phyloP scores from a whole-genome alignment of 1,140 invertebrate genomes.

The Anastrepha obliqua region DNA sequence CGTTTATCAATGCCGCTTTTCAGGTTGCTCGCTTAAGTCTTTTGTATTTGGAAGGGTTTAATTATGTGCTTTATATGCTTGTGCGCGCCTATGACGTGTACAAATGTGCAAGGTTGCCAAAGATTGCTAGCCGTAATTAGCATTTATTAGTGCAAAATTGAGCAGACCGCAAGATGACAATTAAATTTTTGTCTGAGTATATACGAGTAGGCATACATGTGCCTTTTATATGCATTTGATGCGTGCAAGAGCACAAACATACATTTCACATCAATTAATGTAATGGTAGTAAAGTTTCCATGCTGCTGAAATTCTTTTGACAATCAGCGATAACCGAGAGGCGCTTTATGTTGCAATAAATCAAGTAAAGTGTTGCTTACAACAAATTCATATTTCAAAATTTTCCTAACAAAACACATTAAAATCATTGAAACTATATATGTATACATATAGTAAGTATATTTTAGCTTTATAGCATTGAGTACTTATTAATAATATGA shows the following conservation, averaged over 20 bases:
- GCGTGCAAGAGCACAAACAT: no score
- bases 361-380: no score
- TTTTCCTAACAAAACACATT: no score
- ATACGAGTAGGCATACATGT: no score
- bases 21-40: constrained; percentile 31
- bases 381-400: no score
- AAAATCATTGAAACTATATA: no score
- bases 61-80: constrained; percentile 11
- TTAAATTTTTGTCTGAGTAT: constrained; percentile 3
- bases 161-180: neutral
- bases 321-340: neutral
- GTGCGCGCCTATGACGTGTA: neutral
- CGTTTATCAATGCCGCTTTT: neutral
- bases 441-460: no score
- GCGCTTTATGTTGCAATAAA: no score
- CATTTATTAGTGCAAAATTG: neutral
- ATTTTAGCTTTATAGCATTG: no score
- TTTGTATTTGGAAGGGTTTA: constrained; percentile 10
- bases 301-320: neutral
- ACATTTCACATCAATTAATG: no score
- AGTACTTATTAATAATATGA: no score
- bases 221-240: neutral
- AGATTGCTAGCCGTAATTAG: constrained; percentile 1
- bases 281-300: neutral
- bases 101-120: neutral